Percentiles rank a stretch among this genome's conserved stretches.
These are phyloP conservation scores for Halictus quadricinctus DNA, from an alignment of 2,888 invertebrate genomes.

Conservation along the genomic window DNA sequence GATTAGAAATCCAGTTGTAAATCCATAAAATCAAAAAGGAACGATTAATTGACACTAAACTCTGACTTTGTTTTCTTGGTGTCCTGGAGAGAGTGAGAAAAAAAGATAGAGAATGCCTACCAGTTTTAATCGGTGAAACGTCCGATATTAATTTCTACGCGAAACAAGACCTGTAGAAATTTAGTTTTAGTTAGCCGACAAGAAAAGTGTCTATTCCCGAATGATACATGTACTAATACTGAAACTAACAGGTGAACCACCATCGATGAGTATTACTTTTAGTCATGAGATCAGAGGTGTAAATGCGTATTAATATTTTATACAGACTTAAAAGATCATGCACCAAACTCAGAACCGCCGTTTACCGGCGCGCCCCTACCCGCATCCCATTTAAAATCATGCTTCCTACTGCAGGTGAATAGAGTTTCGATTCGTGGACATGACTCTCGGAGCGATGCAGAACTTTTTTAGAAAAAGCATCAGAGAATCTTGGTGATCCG, in stretches of 20 bases:
- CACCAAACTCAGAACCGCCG: conserved; percentile 51
- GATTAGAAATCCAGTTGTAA: conserved; percentile 25
- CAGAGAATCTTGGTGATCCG: conserved; percentile 19
- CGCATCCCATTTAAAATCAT: conserved; percentile 26
- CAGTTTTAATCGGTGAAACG: conserved; percentile 21
- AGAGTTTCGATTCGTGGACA: conserved; percentile 40
- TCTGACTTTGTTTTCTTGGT: neutral
- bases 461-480: conserved; percentile 43
- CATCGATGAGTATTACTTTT: conserved; percentile 58
- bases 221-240: conserved; percentile 48
- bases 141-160: conserved; percentile 10
- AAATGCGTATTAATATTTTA: conserved; percentile 55
- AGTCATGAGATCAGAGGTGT: conserved; percentile 58
- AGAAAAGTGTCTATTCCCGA: neutral
- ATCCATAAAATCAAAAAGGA: conserved; percentile 14
- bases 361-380: neutral
- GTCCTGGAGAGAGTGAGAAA: neutral
- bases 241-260: conserved; percentile 45
- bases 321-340: conserved; percentile 51
- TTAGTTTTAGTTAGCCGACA: conserved; percentile 6
- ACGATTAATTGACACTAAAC: conserved; percentile 25
- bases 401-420: conserved; percentile 29
- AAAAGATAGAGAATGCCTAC: conserved; percentile 13
- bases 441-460: conserved; percentile 13
- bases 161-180: conserved; percentile 27